These are phyloP conservation scores for Tyrannus savana DNA, from an alignment of 2,113 vertebrate species.

Conservation along the genomic window DNA sequence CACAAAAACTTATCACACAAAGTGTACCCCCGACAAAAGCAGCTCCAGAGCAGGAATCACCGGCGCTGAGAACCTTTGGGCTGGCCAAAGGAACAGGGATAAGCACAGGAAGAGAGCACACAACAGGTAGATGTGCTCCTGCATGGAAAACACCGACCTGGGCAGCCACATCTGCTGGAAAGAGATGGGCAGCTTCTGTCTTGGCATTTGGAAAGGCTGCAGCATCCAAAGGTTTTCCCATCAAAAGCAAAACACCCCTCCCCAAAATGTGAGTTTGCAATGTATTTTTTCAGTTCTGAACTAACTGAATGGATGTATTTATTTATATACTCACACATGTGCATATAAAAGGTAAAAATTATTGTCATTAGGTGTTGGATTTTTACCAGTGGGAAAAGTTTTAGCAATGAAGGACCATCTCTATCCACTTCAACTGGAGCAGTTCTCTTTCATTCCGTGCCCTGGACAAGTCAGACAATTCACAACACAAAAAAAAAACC, in stretches of 20 bases:
- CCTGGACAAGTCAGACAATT: background rate
- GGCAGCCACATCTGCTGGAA: background rate
- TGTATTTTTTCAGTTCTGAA: background rate
- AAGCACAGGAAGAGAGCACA: background rate
- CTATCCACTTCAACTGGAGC: fast-evolving
- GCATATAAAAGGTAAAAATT: background rate
- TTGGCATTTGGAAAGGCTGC: background rate
- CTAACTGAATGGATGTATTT: background rate
- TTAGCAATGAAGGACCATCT: background rate
- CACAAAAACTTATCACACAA: background rate
- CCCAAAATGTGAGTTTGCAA: background rate
- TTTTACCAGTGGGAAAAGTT: background rate
- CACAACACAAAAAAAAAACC: fast-evolving
- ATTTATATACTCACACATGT: background rate
- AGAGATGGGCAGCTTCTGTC: background rate
- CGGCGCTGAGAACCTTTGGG: fast-evolving
- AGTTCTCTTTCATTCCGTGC: background rate
- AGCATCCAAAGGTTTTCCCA: background rate
- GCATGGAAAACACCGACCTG: fast-evolving
- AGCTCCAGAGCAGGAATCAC: background rate
- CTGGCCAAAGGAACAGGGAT: background rate
- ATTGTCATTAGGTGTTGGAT: fast-evolving
- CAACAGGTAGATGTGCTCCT: background rate
- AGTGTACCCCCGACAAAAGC: background rate
- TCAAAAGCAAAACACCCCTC: background rate